Evolutionary conservation across 2,113 vertebrate genomes (phyloP), one percentile per base, ranked within the genome.

Genomic region (Chamaetylas fuelleborni): DNA sequence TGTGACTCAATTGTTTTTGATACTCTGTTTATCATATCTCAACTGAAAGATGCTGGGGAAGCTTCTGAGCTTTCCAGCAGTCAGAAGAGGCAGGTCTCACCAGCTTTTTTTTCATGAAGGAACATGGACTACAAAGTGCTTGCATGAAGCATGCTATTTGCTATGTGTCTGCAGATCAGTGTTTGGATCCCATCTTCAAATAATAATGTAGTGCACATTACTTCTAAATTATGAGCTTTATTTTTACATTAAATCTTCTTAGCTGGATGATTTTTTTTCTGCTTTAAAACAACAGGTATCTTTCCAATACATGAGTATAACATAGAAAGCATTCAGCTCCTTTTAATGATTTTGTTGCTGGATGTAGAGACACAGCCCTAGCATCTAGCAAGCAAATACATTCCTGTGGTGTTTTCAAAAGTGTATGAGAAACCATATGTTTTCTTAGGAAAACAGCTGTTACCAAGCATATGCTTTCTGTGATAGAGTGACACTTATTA

Each of bases 371-470:
- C 53, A 86, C 1, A 5, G 19, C 92, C 74, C 82, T 26, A 56
- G 57, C 23, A 38, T 88, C 86, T n/a, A 93, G 69, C 43, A 92
- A 90, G 79, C 5, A 8, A 86, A 87, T 81, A 69, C 42, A 73
- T 69, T 92, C 78, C 48, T 82, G 79, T 81, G 86, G 78, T 76
- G 54, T 83, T 96, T 93, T 92, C 62, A 66, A 92, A 72, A 94
- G 66, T 53, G 12, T 87, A 91, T 25, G 56, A 95, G 72, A 84
- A 92, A 72, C 70, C 65, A 70, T 92, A 78, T 92, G 93, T 95
- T 97, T 96, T 93, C 92, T 83, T 86, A 87, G 73, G 78, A 93
- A 97, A 97, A 77, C 94, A 96, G 86, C 89, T 89, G 86, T 94
- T 96, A 81, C 88, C 38, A 54, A 93, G 76, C 82, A 69, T 82